phyloP scores from a whole-genome alignment of 2,888 invertebrate genomes.

The Euplagia quadripunctaria region DNA sequence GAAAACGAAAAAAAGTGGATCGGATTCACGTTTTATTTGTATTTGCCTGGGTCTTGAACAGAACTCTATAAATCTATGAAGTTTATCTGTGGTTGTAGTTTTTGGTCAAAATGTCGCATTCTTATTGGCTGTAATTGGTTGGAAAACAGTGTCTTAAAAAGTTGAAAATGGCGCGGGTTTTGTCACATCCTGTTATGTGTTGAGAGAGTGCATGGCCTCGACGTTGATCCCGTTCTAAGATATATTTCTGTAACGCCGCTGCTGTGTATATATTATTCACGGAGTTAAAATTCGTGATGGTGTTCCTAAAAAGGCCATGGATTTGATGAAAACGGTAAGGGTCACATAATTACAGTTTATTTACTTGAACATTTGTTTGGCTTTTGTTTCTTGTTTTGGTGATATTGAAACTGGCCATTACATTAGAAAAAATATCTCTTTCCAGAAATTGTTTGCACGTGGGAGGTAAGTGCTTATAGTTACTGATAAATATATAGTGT shows the following conservation, averaged over 20 bases:
- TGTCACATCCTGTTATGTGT: constrained; percentile 86
- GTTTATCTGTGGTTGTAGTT: constrained; percentile 49
- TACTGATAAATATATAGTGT: constrained; percentile 74
- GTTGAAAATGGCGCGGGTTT: constrained; percentile 81
- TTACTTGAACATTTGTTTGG: constrained; percentile 81
- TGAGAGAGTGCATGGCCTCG: constrained; percentile 81
- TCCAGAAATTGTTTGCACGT: constrained; percentile 86
- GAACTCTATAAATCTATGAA: not conserved
- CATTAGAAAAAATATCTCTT: constrained; percentile 88
- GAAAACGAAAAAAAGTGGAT: not conserved
- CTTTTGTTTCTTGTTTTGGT: constrained; percentile 88
- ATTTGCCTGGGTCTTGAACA: not conserved
- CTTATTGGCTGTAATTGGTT: constrained; percentile 65
- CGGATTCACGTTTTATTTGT: not conserved
- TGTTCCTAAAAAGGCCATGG: constrained; percentile 87
- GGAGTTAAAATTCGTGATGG: constrained; percentile 84
- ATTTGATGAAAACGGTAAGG: constrained; percentile 88
- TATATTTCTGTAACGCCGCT: constrained; percentile 72
- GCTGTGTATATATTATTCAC: constrained; percentile 76
- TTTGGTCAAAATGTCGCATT: constrained; percentile 57
- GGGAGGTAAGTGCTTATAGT: constrained; percentile 85
- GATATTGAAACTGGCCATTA: constrained; percentile 87
- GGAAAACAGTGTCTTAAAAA: constrained; percentile 23
- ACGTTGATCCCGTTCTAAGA: constrained; percentile 80
- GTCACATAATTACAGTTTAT: constrained; percentile 66